Evolutionary conservation across 2,113 vertebrate species (phyloP), one percentile per base, ranked within the genome.

Genomic region (Rhabdornis inornatus): DNA sequence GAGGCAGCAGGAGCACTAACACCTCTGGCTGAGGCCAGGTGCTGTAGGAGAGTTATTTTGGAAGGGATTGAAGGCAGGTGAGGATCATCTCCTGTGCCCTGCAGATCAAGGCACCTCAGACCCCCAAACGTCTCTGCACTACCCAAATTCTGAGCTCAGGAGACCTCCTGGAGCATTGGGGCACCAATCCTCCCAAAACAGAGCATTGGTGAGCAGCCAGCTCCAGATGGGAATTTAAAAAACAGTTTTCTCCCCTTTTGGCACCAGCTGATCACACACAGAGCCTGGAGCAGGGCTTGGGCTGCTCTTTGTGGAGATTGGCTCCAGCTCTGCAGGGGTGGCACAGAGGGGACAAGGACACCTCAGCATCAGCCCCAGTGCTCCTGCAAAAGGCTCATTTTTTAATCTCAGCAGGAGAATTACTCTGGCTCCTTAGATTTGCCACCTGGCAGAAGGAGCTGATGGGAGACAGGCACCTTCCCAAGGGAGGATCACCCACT

Each of bases 261-360:
- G 23, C 71, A 20, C 27, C 6, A 0, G 0, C 11, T 15, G 3
- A 5, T 68, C 25, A 3, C 9, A 17, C 2, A 0, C 10, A 45
- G 10, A 39, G 47, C 75, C 75, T 8, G 7, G 91, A 45, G 52
- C 40, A 35, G 74, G 15, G n/a, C 28, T 65, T 19, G 37, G 69
- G 65, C 35, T 7, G 11, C 33, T 45, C 52, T 22, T 37, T 8
- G 11, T 4, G 3, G 61, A 66, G 60, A 3, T 16, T 42, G 31
- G 30, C 80, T 63, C 39, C 61, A 42, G 69, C 61, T 42, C 76
- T 42, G 30, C 61, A 27, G 61, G 11, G 10, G 16, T 61, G 80
- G 56, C 70, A 42, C 7, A 0, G 16, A 1, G 1, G 52, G 65
- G 33, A 42, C 61, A 44, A 49, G 24, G 37, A 47, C 83, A 68